Conservation (phyloP, 2,797 vertebrate genomes). For the Crax fasciolata region DNA sequence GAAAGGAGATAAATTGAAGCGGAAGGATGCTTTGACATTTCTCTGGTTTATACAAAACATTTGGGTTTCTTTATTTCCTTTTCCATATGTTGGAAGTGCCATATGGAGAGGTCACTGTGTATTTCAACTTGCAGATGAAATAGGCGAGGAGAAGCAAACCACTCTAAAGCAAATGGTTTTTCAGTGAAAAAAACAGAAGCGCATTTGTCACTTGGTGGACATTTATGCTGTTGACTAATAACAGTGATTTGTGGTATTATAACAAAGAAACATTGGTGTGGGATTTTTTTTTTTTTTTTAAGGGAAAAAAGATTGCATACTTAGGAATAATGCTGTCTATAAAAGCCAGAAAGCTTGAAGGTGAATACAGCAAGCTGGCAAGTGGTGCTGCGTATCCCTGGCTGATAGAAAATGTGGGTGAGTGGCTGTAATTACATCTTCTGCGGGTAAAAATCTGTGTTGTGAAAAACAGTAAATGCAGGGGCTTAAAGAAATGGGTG, state of each 20-base stretch:
- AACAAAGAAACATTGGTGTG: not conserved
- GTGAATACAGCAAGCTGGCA: not conserved
- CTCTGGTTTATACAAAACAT: conserved; percentile 6
- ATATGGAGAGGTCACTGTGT: conserved; percentile 41
- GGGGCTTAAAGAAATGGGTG: not conserved
- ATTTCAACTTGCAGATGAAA: conserved; percentile 26
- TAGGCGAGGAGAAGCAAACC: not conserved
- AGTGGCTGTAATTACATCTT: not conserved
- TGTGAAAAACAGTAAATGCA: not conserved
- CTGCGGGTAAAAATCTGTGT: not conserved
- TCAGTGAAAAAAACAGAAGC: not conserved
- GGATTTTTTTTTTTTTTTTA: not conserved
- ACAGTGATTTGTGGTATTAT: conserved; percentile 13
- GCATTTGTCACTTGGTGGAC: not conserved
- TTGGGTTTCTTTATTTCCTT: conserved; percentile 49
- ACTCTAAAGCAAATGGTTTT: not conserved
- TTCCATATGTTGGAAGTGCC: not conserved
- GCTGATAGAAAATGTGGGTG: not conserved
- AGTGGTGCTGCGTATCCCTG: not conserved
- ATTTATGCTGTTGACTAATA: conserved; percentile 1
- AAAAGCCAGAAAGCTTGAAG: conserved; percentile 2
- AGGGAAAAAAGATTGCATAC: not conserved
- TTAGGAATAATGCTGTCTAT: not conserved
- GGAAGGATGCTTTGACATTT: conserved; percentile 15
- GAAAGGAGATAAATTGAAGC: not conserved